A percentile compares a stretch with the other conserved stretches of the same genome.
These are phyloP conservation scores for Trialeurodes vaporariorum DNA, from an alignment of 1,140 invertebrate genomes.

Conservation along the genomic window DNA sequence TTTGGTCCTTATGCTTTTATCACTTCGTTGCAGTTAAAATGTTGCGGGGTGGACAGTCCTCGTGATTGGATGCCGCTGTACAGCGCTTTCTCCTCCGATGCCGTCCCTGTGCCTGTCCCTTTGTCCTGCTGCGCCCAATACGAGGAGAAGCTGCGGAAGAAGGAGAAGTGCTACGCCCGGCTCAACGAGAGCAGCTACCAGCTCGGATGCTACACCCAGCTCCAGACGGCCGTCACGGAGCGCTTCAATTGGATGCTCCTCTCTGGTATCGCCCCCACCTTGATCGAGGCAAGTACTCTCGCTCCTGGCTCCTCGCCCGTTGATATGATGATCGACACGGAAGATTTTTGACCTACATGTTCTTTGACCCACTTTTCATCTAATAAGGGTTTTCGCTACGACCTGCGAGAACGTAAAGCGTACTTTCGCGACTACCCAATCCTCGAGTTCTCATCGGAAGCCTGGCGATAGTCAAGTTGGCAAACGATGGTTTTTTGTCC, in stretches of 20 bases:
- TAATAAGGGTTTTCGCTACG: too few relatives aligned
- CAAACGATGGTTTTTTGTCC: too few relatives aligned
- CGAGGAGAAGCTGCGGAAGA: neutral
- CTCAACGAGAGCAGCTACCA: constrained; percentile 3
- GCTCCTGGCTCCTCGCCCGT: too few relatives aligned
- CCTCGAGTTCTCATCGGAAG: too few relatives aligned
- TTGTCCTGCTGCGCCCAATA: neutral
- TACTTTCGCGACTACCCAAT: too few relatives aligned
- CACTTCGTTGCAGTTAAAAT: constrained; percentile 42
- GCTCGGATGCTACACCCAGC: neutral
- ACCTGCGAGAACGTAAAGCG: too few relatives aligned
- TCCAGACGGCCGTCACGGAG: neutral
- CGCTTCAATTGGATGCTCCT: neutral
- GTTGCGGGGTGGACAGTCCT: constrained; percentile 49
- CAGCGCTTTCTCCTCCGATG: too few relatives aligned
- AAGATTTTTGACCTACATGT: too few relatives aligned
- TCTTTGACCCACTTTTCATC: too few relatives aligned
- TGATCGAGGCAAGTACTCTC: neutral
- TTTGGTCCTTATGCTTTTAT: too few relatives aligned
- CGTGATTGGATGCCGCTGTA: constrained; percentile 36
- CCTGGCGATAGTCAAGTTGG: too few relatives aligned
- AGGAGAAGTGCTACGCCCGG: constrained; percentile 1
- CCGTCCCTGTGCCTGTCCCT: neutral
- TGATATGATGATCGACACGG: too few relatives aligned
- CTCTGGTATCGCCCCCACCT: neutral